Conservation (phyloP, 2,888 invertebrate species). For the Heliconius erato region DNA sequence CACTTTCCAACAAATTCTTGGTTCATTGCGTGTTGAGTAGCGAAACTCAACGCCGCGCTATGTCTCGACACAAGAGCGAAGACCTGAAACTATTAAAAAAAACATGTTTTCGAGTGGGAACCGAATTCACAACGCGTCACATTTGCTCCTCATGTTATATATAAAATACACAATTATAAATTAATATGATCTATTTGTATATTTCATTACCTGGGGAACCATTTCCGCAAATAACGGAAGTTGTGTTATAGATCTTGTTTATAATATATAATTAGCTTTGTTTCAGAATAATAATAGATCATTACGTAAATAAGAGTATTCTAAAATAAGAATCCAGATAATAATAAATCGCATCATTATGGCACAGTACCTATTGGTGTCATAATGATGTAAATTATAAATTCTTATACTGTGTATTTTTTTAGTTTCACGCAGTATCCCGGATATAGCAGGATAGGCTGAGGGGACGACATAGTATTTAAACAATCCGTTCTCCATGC, state of each 20-base stretch:
- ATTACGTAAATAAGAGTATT: background rate
- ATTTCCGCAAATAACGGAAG: background rate
- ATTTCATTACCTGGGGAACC: background rate
- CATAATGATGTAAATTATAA: too few species aligned
- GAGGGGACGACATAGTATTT: too few species aligned
- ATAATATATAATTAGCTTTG: constrained; percentile 4
- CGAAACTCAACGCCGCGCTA: background rate
- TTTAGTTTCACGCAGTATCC: background rate
- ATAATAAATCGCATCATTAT: background rate
- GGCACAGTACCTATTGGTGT: background rate
- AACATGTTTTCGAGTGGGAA: background rate
- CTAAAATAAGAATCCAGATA: background rate
- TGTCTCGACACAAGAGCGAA: background rate
- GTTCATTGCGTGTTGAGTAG: background rate
- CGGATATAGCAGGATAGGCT: background rate
- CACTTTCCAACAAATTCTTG: background rate
- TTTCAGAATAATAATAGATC: constrained; percentile 3
- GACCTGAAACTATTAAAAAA: background rate
- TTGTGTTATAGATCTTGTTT: background rate
- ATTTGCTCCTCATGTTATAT: too few species aligned
- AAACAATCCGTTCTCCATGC: too few species aligned
- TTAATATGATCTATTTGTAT: background rate
- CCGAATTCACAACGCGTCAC: background rate
- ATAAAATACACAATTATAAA: background rate
- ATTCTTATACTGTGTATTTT: too few species aligned